phyloP scores from a whole-genome alignment of 2,797 vertebrate genomes.

The Cirrhinus molitorella region DNA sequence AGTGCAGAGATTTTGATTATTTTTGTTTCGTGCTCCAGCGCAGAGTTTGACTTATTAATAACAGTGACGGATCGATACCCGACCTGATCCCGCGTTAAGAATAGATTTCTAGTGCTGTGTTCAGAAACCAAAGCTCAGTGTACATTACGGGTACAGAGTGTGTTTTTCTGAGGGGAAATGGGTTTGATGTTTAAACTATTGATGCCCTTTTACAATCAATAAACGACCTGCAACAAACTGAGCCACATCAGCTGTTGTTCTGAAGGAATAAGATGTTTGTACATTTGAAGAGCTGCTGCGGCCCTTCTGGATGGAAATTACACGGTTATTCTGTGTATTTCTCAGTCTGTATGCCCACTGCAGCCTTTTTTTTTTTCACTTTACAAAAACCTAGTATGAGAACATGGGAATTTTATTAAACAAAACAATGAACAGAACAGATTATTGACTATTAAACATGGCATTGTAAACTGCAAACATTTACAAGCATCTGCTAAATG shows the following conservation, averaged over 20 bases:
- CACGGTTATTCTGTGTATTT: background rate
- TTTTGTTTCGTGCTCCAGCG: background rate
- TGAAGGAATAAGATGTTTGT: constrained; percentile 1
- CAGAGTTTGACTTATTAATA: constrained; percentile 36
- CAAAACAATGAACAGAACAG: background rate
- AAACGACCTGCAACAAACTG: constrained; percentile 7
- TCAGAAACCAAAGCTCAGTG: constrained; percentile 1
- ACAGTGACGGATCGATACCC: constrained; percentile 31
- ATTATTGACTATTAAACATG: background rate
- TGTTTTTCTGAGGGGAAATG: constrained; percentile 23
- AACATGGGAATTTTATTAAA: no score
- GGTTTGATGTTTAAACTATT: constrained; percentile 33
- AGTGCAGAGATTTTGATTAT: background rate
- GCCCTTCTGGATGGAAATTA: background rate
- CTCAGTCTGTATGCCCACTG: no score
- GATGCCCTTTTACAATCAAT: constrained; percentile 38
- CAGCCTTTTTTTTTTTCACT: background rate
- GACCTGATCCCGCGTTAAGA: constrained; percentile 32
- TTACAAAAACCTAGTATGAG: background rate
- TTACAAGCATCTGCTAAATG: background rate
- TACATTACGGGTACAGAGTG: constrained; percentile 17
- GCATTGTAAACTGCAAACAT: no score
- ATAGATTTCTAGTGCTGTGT: constrained; percentile 21
- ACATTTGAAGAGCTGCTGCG: background rate
- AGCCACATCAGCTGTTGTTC: background rate